phyloP scores from a whole-genome alignment of 2,113 vertebrate genomes.

The Anguilla rostrata region DNA sequence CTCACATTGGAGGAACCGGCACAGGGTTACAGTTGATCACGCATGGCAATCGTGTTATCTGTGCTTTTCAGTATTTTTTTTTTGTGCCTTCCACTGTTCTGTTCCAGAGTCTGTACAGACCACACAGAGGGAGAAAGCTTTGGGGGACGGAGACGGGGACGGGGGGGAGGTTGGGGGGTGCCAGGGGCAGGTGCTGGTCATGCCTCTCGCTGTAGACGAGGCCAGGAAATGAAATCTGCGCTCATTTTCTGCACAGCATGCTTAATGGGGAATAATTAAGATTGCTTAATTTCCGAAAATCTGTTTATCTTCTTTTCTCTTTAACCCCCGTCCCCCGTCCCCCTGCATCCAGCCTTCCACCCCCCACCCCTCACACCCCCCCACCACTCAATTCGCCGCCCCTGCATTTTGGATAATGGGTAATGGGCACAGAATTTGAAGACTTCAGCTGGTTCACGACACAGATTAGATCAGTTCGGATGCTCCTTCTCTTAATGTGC shows the following conservation, averaged over 20 bases:
- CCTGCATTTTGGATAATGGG: neutral
- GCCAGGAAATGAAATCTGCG: slow-evolving; percentile 52
- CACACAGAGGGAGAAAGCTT: slow-evolving; percentile 52
- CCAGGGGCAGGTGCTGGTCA: slow-evolving; percentile 1
- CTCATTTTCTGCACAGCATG: slow-evolving; percentile 40
- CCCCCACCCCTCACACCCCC: too few species aligned
- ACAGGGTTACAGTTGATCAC: neutral
- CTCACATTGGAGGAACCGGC: neutral
- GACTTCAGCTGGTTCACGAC: neutral
- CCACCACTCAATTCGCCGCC: neutral
- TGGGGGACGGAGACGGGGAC: neutral
- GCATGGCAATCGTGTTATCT: slow-evolving; percentile 23
- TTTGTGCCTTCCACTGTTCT: neutral
- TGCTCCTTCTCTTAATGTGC: neutral
- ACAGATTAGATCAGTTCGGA: neutral
- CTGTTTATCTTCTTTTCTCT: slow-evolving; percentile 41
- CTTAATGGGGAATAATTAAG: slow-evolving; percentile 63
- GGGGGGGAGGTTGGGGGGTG: too few species aligned
- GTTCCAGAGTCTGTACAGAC: slow-evolving; percentile 38
- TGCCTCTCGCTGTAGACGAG: slow-evolving; percentile 46
- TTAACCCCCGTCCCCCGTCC: neutral
- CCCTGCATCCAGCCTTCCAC: too few species aligned
- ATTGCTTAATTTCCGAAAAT: slow-evolving; percentile 62
- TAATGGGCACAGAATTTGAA: neutral
- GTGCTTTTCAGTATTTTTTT: neutral